Conservation (phyloP, 2,888 invertebrate genomes). For the Drosophila prolongata region DNA sequence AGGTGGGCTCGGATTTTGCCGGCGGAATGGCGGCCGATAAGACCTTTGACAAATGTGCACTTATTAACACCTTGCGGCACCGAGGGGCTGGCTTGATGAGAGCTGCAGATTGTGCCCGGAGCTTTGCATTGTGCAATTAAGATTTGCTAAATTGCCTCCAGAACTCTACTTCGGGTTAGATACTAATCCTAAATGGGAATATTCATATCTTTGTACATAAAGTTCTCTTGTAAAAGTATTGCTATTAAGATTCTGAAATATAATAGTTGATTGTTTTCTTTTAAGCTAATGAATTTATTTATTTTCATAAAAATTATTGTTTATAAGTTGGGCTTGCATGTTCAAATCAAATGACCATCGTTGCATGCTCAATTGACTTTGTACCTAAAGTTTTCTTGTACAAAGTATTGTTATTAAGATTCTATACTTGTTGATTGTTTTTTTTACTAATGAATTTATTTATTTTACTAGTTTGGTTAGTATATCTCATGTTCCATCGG, state of each 20-base stretch:
- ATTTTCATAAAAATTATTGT: neutral
- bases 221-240: neutral
- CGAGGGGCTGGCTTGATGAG: slow-evolving; percentile 14
- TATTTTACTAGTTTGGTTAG: neutral
- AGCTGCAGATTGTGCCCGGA: slow-evolving; percentile 15
- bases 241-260: neutral
- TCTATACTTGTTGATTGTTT: neutral
- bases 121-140: slow-evolving; percentile 36
- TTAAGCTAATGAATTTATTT: neutral
- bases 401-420: no score
- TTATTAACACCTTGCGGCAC: slow-evolving; percentile 49
- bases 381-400: no score
- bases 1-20: slow-evolving; percentile 5
- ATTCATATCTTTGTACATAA: neutral
- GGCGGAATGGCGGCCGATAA: slow-evolving; percentile 26
- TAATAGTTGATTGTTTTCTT: neutral
- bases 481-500: no score
- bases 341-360: no score
- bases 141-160: slow-evolving; percentile 23
- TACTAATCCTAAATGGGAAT: neutral
- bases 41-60: slow-evolving; percentile 49
- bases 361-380: no score
- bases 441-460: neutral
- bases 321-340: neutral
- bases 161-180: neutral